Percentiles rank a stretch among this genome's conserved stretches.
Conservation (phyloP, 1,140 invertebrate genomes). For the Drosophila pruinosa region DNA sequence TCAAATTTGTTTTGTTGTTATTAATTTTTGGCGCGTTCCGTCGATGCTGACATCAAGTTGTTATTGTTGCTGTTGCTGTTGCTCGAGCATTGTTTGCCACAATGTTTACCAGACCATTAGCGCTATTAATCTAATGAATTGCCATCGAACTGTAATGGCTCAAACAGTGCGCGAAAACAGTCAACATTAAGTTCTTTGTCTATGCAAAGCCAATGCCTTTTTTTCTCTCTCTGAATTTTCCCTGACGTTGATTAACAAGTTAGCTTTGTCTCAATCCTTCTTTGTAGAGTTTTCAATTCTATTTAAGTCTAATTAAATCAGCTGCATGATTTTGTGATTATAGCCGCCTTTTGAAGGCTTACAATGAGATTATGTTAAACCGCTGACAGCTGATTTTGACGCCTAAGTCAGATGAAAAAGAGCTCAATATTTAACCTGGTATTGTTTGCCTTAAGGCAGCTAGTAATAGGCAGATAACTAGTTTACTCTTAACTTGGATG, state of each 20-base stretch:
- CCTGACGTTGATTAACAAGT: conserved; percentile 44
- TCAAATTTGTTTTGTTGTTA: conserved; percentile 74
- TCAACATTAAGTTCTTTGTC: neutral
- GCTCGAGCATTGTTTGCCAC: conserved; percentile 28
- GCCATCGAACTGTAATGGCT: conserved; percentile 60
- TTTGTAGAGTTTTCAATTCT: neutral
- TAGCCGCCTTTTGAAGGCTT: conserved; percentile 31
- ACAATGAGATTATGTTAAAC: conserved; percentile 27
- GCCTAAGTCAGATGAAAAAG: neutral
- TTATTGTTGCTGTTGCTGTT: conserved; percentile 28
- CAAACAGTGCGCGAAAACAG: neutral
- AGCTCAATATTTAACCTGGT: neutral
- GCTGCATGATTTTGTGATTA: conserved; percentile 40
- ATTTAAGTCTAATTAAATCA: conserved; percentile 39
- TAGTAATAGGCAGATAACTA: neutral
- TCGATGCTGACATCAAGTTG: conserved; percentile 50
- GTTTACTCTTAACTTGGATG: neutral
- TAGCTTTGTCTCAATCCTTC: neutral
- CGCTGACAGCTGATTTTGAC: conserved; percentile 5
- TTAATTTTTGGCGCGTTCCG: conserved; percentile 47
- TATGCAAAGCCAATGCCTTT: neutral
- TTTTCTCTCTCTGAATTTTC: neutral
- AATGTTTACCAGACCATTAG: conserved; percentile 78
- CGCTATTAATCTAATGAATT: conserved; percentile 80
- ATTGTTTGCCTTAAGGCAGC: conserved; percentile 3